These are phyloP conservation scores for Chromobotia macracanthus DNA, from an alignment of 2,797 vertebrate species.

Conservation along the genomic window DNA sequence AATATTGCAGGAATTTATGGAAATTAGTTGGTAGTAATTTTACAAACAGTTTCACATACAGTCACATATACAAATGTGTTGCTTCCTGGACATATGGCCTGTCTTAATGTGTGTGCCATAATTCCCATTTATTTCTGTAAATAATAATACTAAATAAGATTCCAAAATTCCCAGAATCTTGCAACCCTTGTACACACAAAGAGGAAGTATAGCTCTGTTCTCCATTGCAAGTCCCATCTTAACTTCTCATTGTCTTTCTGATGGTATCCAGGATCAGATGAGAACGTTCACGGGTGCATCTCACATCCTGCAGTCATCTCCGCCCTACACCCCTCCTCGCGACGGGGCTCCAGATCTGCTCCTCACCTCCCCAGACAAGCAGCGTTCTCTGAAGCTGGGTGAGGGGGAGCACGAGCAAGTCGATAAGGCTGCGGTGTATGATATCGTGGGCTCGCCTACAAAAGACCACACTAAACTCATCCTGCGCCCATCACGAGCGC, in stretches of 20 bases:
- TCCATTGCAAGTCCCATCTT: too few relatives aligned
- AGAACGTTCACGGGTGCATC: slow-evolving; percentile 78
- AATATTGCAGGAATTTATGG: too few relatives aligned
- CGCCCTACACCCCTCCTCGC: slow-evolving; percentile 91
- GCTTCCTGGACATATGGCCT: too few relatives aligned
- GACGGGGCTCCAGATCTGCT: slow-evolving; percentile 89
- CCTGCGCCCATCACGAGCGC: slow-evolving; percentile 90
- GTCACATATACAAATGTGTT: too few relatives aligned
- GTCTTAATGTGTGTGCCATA: too few relatives aligned
- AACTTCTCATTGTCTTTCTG: slow-evolving; percentile 44
- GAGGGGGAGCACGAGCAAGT: slow-evolving; percentile 88
- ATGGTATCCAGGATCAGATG: background rate
- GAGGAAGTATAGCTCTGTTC: too few relatives aligned
- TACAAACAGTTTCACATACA: too few relatives aligned
- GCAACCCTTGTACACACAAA: too few relatives aligned
- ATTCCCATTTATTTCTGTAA: too few relatives aligned
- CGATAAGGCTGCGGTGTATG: slow-evolving; percentile 94
- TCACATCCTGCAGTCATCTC: slow-evolving; percentile 91
- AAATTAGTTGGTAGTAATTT: too few relatives aligned
- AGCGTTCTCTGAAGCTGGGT: slow-evolving; percentile 80
- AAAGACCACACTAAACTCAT: slow-evolving; percentile 96
- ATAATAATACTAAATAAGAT: too few relatives aligned
- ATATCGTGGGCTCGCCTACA: slow-evolving; percentile 94
- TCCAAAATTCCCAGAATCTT: too few relatives aligned
- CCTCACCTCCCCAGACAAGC: slow-evolving; percentile 85